Percentiles rank a stretch among this genome's conserved stretches.
Evolutionary conservation across 2,797 vertebrate species (phyloP).

Genomic region (Rhyacichthys aspro): DNA sequence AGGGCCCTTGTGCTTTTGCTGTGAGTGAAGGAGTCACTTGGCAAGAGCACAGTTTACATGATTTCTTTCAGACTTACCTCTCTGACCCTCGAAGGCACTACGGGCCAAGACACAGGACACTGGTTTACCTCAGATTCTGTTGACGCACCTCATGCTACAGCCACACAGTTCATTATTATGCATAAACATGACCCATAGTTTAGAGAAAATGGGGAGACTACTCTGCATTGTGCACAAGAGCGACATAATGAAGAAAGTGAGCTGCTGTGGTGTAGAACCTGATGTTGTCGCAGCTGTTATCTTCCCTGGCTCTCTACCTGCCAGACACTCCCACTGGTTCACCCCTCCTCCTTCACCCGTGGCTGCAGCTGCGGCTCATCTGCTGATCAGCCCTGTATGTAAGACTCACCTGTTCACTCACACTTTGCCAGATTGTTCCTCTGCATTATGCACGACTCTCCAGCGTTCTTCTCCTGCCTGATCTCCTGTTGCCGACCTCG

Average conservation of each 20-base stretch:
- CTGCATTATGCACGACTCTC: too few species aligned
- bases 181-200: slow-evolving; percentile 51
- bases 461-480: too few species aligned
- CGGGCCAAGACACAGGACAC: slow-evolving; percentile 65
- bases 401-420: too few species aligned
- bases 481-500: too few species aligned
- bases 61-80: slow-evolving; percentile 78
- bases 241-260: slow-evolving; percentile 15
- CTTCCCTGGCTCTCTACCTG: too few species aligned
- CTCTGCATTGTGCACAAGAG: slow-evolving; percentile 45
- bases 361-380: too few species aligned
- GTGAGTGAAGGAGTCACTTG: slow-evolving; percentile 62
- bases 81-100: slow-evolving; percentile 67
- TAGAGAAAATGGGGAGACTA: slow-evolving; percentile 27
- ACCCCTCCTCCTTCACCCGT: too few species aligned
- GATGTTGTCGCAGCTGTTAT: too few species aligned
- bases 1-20: slow-evolving; percentile 70
- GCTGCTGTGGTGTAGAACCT: slow-evolving; percentile 49
- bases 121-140: slow-evolving; percentile 77
- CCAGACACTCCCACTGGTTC: too few species aligned
- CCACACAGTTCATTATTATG: slow-evolving; percentile 55
- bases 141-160: slow-evolving; percentile 65
- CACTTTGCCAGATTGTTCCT: too few species aligned
- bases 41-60: slow-evolving; percentile 74
- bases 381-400: too few species aligned